phyloP scores from a whole-genome alignment of 2,888 invertebrate species.

The Caenorhabditis sulstoni region DNA sequence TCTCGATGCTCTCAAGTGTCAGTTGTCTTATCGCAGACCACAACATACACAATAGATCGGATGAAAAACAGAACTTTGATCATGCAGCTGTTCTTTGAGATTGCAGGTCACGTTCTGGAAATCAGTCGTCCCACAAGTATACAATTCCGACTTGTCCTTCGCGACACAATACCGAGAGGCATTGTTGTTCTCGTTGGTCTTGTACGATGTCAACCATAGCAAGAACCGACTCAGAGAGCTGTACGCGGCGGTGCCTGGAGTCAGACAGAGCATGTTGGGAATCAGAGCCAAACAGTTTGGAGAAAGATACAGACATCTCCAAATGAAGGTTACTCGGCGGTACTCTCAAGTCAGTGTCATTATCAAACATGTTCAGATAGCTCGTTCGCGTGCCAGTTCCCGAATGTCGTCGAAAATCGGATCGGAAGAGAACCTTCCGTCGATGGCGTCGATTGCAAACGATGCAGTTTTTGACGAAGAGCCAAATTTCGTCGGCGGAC shows the following conservation, averaged over 20 bases:
- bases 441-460: constrained; percentile 62
- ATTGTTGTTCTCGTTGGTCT: constrained; percentile 72
- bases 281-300: constrained; percentile 75
- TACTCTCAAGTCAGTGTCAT: too few relatives aligned
- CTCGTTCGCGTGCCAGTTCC: constrained; percentile 69
- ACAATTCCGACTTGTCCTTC: constrained; percentile 74
- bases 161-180: constrained; percentile 75
- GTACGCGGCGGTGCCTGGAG: constrained; percentile 77
- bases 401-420: constrained; percentile 70
- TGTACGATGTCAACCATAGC: constrained; percentile 76
- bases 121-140: constrained; percentile 71
- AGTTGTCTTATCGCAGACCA: constrained; percentile 16
- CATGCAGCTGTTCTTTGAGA: constrained; percentile 1
- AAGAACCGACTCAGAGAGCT: constrained; percentile 75
- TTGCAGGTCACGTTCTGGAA: constrained; percentile 73
- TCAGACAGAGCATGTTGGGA: constrained; percentile 75
- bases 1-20: constrained; percentile 4
- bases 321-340: constrained; percentile 61
- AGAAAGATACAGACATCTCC: constrained; percentile 71
- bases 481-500: not conserved
- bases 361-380: constrained; percentile 63
- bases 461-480: constrained; percentile 63
- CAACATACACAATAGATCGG: constrained; percentile 31
- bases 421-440: constrained; percentile 67
- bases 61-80: constrained; percentile 39